Base-by-base conservation (phyloP, 2,113 vertebrate genomes). In the Tor tambroides region DNA sequence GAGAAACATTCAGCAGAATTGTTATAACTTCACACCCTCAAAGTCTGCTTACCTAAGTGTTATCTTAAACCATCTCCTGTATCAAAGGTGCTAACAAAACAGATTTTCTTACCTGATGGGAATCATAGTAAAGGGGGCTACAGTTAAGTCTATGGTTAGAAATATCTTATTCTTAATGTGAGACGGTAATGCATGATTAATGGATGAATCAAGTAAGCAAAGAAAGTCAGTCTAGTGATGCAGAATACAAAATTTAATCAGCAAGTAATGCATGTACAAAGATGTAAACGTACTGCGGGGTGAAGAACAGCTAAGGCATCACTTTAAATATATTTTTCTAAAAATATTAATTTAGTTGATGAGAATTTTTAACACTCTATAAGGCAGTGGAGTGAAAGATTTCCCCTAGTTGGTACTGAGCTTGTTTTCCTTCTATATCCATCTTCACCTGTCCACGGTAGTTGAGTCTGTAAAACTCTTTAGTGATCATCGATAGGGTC, bases 401-500 rank as follows among this genome's bases (percentile, higher is more conserved):
- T 88, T 95, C 90, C 3, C 94, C 94, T 78, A 89, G 87, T 85
- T 94, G 92, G 72, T 95, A 95, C 63, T 91, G 89, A 83, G 89
- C 84, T 72, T 90, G 84, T 69, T 78, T 30, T 23, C 83, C 41
- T 2, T 88, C 87, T 71, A 61, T 19, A 43, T 69, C n/a, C 54
- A 41, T 61, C 6, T 26, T 2, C 19, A 95, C 90, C 76, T 91
- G 89, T 91, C 92, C 56, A 88, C 89, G 93, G 89, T 95, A 96
- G 89, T 96, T 96, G 84, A 91, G 87, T 85, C 92, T 95, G 88
- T 94, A 87, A 89, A 98, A 95, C 71, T 97, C 96, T 51, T 92
- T 89, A 0, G 95, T 95, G 91, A 98, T 98, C 91, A 95, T 96
- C 14, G 96, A 90, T 46, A 98, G 93, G 71, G 95, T 96, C 81